A percentile compares a stretch with the other conserved stretches of the same genome.
phyloP scores from a whole-genome alignment of 2,797 vertebrate genomes.

The Lagodon rhomboides region DNA sequence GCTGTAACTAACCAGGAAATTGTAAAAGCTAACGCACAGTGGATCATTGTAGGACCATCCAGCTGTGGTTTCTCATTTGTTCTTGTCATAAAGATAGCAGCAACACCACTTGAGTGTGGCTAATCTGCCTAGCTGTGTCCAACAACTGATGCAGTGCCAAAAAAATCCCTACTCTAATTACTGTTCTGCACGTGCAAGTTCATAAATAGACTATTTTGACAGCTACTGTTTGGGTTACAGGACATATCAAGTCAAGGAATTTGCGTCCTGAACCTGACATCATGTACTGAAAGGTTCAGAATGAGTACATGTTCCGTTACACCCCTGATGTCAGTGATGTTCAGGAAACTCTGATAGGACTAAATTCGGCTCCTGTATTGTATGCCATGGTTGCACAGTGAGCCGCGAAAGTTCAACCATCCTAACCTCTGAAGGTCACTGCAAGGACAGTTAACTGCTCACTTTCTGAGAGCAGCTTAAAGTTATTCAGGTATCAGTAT shows the following conservation, averaged over 20 bases:
- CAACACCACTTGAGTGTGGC: neutral
- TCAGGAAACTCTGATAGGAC: too few species aligned
- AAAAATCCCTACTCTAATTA: too few species aligned
- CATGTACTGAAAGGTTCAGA: neutral
- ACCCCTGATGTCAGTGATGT: too few species aligned
- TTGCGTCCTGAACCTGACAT: neutral
- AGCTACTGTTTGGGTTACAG: neutral
- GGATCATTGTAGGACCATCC: neutral
- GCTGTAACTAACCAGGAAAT: too few species aligned
- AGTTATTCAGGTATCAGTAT: conserved; percentile 5
- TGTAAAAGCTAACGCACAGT: too few species aligned
- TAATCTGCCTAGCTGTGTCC: neutral
- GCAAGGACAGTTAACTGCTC: neutral
- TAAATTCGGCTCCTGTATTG: neutral
- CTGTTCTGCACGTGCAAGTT: neutral
- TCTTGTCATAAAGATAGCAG: neutral
- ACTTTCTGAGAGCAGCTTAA: neutral
- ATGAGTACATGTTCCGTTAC: neutral
- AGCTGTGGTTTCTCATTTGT: neutral
- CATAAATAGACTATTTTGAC: neutral
- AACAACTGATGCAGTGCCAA: neutral
- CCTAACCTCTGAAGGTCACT: neutral
- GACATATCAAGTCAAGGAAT: neutral
- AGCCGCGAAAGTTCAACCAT: neutral
- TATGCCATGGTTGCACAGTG: neutral